These are phyloP conservation scores for Leistus spinibarbis DNA, from an alignment of 2,888 invertebrate genomes.

Conservation along the genomic window DNA sequence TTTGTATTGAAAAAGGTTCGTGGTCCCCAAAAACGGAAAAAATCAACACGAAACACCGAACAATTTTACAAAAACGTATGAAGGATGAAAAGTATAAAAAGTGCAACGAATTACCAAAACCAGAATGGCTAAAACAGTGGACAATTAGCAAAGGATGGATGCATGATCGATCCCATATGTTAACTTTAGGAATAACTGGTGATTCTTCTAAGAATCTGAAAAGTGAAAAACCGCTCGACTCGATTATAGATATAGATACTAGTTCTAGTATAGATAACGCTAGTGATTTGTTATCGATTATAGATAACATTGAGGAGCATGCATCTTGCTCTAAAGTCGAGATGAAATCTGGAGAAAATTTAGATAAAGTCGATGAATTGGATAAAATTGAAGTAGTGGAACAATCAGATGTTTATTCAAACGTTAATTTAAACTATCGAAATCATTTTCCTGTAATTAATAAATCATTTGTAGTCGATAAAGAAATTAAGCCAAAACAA, in stretches of 20 bases:
- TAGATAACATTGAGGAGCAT: constrained; percentile 52
- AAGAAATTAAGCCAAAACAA: constrained; percentile 10
- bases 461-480: constrained; percentile 29
- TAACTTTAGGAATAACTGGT: constrained; percentile 45
- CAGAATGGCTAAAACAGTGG: constrained; percentile 57
- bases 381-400: constrained; percentile 44
- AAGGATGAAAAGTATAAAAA: constrained; percentile 29
- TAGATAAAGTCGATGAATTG: constrained; percentile 30
- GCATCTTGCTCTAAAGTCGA: constrained; percentile 1
- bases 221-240: background rate
- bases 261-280: constrained; percentile 43
- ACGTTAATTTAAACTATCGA: constrained; percentile 53
- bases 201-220: background rate
- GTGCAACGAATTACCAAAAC: constrained; percentile 44
- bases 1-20: constrained; percentile 51
- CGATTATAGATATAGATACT: background rate
- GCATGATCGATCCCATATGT: constrained; percentile 54
- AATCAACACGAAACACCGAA: constrained; percentile 10
- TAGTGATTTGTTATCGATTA: constrained; percentile 49
- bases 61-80: constrained; percentile 22
- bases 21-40: constrained; percentile 49
- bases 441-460: constrained; percentile 48
- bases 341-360: background rate
- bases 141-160: constrained; percentile 59
- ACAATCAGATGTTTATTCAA: constrained; percentile 41